These are phyloP conservation scores for Venusia cambrica DNA, from an alignment of 2,888 invertebrate genomes.

Conservation along the genomic window DNA sequence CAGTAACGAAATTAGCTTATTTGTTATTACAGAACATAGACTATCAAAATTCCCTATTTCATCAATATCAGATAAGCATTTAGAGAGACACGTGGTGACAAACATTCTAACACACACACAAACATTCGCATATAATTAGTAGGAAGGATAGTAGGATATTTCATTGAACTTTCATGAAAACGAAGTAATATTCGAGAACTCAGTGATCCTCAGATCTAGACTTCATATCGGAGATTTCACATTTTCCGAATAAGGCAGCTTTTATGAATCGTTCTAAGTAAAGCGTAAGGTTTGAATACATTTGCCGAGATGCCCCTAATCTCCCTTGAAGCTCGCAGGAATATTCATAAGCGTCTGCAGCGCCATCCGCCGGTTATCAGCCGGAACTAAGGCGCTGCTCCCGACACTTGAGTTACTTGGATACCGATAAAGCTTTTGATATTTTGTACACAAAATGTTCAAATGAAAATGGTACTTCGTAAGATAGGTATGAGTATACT, in stretches of 20 bases:
- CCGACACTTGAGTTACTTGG: slow-evolving; percentile 26
- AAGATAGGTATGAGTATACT: too few species aligned
- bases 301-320: slow-evolving; percentile 45
- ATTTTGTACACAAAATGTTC: slow-evolving; percentile 6
- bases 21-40: too few species aligned
- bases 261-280: slow-evolving; percentile 24
- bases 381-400: slow-evolving; percentile 39
- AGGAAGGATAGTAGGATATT: too few species aligned
- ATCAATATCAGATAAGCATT: too few species aligned
- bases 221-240: slow-evolving; percentile 22
- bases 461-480: background rate
- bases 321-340: slow-evolving; percentile 44
- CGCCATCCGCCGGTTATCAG: slow-evolving; percentile 53
- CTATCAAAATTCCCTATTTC: too few species aligned
- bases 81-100: too few species aligned
- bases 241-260: slow-evolving; percentile 22
- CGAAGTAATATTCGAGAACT: too few species aligned
- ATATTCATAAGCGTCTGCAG: slow-evolving; percentile 48
- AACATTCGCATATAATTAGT: too few species aligned
- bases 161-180: too few species aligned
- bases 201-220: slow-evolving; percentile 3
- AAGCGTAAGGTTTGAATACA: slow-evolving; percentile 29
- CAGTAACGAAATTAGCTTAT: too few species aligned
- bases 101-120: too few species aligned
- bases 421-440: slow-evolving; percentile 12